A percentile compares a stretch with the other conserved stretches of the same genome.
Conservation (phyloP, 2,797 vertebrate genomes). For the Alcedo atthis region DNA sequence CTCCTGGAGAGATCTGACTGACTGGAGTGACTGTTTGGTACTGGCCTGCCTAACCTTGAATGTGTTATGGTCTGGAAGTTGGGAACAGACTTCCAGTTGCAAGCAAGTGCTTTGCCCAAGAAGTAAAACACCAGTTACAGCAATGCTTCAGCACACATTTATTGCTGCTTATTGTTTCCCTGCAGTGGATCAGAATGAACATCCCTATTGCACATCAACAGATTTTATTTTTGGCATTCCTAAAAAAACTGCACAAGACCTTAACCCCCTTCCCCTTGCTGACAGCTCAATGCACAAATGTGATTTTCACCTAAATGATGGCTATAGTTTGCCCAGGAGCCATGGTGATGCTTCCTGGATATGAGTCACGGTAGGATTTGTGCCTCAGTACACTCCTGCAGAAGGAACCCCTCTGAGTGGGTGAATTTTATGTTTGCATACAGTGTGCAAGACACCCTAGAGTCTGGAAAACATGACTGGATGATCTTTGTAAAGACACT, state of each 20-base stretch:
- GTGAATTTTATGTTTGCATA: neutral
- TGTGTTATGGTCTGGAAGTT: neutral
- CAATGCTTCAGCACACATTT: slow-evolving; percentile 59
- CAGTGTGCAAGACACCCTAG: neutral
- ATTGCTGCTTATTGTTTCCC: slow-evolving; percentile 76
- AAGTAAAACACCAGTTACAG: neutral
- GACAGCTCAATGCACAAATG: neutral
- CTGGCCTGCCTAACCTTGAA: neutral
- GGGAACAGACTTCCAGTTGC: neutral
- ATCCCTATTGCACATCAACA: slow-evolving; percentile 66
- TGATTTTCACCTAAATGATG: neutral
- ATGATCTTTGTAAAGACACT: neutral
- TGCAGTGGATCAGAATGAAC: slow-evolving; percentile 59
- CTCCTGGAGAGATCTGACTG: neutral
- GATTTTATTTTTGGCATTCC: slow-evolving; percentile 67
- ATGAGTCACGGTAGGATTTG: neutral
- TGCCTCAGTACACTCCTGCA: neutral
- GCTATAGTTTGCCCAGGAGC: neutral
- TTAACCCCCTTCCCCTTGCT: neutral
- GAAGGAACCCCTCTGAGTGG: neutral
- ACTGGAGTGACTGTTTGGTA: neutral
- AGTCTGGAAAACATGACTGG: slow-evolving; percentile 2
- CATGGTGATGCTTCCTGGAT: neutral
- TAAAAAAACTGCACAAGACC: slow-evolving; percentile 45
- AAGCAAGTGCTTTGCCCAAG: neutral